A percentile compares a stretch with the other conserved stretches of the same genome.
Conservation (phyloP, 2,113 vertebrate genomes). For the Myiozetetes cayanensis region DNA sequence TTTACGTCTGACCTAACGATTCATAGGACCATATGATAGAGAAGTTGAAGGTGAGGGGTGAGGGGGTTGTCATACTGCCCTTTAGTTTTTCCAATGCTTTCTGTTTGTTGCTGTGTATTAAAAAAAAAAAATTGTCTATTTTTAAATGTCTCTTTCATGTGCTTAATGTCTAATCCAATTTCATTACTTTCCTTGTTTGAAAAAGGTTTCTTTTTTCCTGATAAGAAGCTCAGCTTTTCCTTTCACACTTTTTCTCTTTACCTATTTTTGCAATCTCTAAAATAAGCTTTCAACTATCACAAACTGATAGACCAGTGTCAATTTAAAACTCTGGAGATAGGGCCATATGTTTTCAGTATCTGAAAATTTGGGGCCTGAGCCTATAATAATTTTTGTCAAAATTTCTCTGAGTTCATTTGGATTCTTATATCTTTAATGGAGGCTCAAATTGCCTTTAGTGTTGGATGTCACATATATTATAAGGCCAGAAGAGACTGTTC, state of each 20-base stretch:
- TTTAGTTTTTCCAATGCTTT: background rate
- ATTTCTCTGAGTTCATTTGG: background rate
- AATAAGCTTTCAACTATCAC: background rate
- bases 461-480: background rate
- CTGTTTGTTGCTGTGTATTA: background rate
- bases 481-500: background rate
- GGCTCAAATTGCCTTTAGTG: background rate
- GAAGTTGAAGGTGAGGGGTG: background rate
- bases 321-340: background rate
- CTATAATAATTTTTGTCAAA: background rate
- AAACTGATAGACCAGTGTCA: background rate
- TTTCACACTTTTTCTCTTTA: background rate
- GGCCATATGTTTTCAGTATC: background rate
- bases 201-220: background rate
- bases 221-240: background rate
- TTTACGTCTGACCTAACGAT: background rate
- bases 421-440: background rate
- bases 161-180: background rate
- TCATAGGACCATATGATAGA: background rate
- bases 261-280: background rate
- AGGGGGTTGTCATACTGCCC: background rate
- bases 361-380: background rate
- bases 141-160: background rate
- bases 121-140: background rate
- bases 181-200: background rate